Conservation (phyloP, 1,140 invertebrate genomes). For the Ylistrum balloti region DNA sequence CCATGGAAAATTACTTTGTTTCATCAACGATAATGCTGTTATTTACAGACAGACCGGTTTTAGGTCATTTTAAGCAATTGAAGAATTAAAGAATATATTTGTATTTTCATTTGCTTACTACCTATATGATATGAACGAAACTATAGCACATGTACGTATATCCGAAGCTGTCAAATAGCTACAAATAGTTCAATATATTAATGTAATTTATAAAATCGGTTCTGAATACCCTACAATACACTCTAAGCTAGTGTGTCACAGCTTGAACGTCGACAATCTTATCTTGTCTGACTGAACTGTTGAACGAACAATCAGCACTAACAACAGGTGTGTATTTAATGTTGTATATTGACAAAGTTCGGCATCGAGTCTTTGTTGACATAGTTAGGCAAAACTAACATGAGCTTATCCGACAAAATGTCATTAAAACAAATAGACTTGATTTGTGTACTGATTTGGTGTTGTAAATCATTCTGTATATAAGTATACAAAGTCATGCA, state of each 20-base stretch:
- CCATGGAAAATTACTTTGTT: no score
- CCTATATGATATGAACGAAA: no score
- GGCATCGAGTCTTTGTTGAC: constrained; percentile 24
- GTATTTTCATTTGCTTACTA: no score
- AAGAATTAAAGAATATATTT: no score
- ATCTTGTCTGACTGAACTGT: neutral
- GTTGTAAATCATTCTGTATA: neutral
- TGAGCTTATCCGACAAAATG: neutral
- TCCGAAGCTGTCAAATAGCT: neutral
- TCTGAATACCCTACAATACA: neutral
- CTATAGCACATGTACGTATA: no score
- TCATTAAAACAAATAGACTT: neutral
- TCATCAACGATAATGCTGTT: no score
- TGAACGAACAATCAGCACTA: neutral
- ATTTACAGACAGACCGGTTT: neutral
- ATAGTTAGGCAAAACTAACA: constrained; percentile 24
- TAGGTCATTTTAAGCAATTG: neutral
- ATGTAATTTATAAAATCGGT: constrained; percentile 8
- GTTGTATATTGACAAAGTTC: constrained; percentile 7
- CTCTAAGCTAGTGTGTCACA: neutral
- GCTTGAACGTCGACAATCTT: neutral
- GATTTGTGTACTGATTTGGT: neutral
- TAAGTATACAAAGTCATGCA: no score
- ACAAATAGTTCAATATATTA: neutral
- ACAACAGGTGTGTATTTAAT: neutral